These are phyloP conservation scores for Zaprionus lineosus DNA, from an alignment of 2,888 invertebrate species.

Conservation along the genomic window DNA sequence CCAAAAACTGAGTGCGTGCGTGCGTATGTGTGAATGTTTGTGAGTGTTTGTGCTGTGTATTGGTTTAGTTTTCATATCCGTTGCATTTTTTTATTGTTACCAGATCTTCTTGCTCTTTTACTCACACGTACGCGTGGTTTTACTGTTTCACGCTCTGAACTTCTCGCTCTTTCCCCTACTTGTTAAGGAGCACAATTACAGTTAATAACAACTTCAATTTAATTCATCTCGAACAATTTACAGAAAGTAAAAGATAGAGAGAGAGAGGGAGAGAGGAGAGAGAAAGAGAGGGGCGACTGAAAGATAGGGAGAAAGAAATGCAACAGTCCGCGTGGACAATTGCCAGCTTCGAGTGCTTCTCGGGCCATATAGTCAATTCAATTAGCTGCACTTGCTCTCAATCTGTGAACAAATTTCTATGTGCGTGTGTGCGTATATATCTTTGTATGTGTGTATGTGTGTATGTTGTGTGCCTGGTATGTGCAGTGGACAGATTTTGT, in stretches of 20 bases:
- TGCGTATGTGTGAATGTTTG: slow-evolving; percentile 8
- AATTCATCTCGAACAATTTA: slow-evolving; percentile 62
- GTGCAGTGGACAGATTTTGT: slow-evolving; percentile 23
- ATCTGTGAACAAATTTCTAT: slow-evolving; percentile 12
- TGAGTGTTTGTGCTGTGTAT: slow-evolving; percentile 13
- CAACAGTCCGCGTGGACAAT: slow-evolving; percentile 34
- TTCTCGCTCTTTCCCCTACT: slow-evolving; percentile 2
- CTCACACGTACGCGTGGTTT: neutral
- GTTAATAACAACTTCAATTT: slow-evolving; percentile 72
- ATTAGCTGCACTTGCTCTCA: slow-evolving; percentile 60
- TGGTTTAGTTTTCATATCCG: slow-evolving; percentile 35
- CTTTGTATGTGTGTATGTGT: slow-evolving; percentile 7
- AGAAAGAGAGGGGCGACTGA: slow-evolving; percentile 6
- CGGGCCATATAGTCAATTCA: slow-evolving; percentile 57
- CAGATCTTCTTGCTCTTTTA: slow-evolving; percentile 22
- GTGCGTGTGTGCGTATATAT: neutral
- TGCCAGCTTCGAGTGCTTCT: slow-evolving; percentile 37
- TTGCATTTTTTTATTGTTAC: slow-evolving; percentile 39
- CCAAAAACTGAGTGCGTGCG: slow-evolving; percentile 26
- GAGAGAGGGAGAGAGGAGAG: neutral
- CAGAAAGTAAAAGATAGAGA: slow-evolving; percentile 9
- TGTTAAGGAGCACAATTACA: slow-evolving; percentile 53
- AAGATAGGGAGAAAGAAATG: neutral
- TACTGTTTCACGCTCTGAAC: neutral
- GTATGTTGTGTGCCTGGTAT: too few relatives aligned